phyloP scores from a whole-genome alignment of 2,888 invertebrate genomes.

The Trichogramma dendrolimi region DNA sequence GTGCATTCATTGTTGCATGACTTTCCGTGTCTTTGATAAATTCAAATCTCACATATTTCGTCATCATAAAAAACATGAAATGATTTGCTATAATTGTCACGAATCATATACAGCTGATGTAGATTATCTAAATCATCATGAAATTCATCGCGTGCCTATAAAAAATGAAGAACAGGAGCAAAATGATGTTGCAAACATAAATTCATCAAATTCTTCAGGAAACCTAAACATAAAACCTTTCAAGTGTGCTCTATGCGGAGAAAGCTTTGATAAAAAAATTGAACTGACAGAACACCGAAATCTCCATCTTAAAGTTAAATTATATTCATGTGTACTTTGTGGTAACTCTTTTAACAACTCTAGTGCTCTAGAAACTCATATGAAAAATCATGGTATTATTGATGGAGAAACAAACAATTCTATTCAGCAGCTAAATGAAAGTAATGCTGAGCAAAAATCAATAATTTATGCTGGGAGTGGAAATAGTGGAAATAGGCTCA shows the following conservation, averaged over 20 bases:
- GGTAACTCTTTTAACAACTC: conserved; percentile 62
- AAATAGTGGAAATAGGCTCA: conserved; percentile 35
- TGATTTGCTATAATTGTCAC: conserved; percentile 56
- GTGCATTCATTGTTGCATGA: conserved; percentile 45
- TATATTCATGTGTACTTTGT: conserved; percentile 61
- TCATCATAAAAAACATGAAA: conserved; percentile 42
- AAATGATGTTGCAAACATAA: conserved; percentile 2
- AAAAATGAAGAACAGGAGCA: background rate
- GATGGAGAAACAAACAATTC: conserved; percentile 35
- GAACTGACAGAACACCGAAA: conserved; percentile 65
- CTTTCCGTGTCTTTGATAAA: conserved; percentile 45
- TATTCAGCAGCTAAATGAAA: conserved; percentile 17
- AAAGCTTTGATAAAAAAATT: conserved; percentile 59
- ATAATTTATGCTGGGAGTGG: conserved; percentile 27
- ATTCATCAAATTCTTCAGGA: conserved; percentile 4
- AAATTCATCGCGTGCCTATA: conserved; percentile 33
- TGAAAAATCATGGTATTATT: conserved; percentile 46
- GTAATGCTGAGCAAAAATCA: conserved; percentile 18
- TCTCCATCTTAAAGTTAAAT: conserved; percentile 63
- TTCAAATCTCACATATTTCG: conserved; percentile 40
- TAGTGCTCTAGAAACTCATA: conserved; percentile 49
- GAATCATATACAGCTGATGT: conserved; percentile 54
- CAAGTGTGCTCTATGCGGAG: conserved; percentile 62
- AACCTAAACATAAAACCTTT: conserved; percentile 17
- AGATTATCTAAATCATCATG: conserved; percentile 54